Conservation (phyloP, 2,797 vertebrate species). For the Chromobotia macracanthus region DNA sequence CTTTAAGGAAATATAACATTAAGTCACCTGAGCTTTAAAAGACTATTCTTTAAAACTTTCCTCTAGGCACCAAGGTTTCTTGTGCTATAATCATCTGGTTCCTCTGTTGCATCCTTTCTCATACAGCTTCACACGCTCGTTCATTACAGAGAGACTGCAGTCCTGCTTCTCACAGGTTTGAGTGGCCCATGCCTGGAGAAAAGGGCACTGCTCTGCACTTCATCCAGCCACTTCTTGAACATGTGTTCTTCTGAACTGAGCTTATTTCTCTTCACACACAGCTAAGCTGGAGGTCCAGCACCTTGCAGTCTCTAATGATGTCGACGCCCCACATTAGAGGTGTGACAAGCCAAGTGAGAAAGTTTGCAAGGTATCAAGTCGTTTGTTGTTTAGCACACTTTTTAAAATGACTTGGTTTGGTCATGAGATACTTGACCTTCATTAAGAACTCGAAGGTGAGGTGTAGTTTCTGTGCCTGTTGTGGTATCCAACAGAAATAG, state of each 20-base stretch:
- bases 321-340: neutral
- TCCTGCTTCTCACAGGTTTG: slow-evolving; percentile 43
- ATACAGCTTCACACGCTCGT: neutral
- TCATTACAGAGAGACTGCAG: slow-evolving; percentile 29
- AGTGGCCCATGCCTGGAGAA: slow-evolving; percentile 37
- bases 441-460: neutral
- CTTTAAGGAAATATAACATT: neutral
- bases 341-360: slow-evolving; percentile 9
- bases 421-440: slow-evolving; percentile 15
- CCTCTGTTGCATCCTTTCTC: neutral
- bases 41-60: neutral
- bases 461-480: neutral
- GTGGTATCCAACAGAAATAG: neutral
- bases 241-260: neutral
- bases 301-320: slow-evolving; percentile 17
- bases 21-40: neutral
- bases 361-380: neutral
- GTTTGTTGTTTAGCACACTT: neutral
- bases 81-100: neutral
- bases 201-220: slow-evolving; percentile 17
- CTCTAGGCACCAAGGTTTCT: neutral
- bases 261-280: slow-evolving; percentile 1
- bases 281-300: slow-evolving; percentile 3
- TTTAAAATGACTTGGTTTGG: neutral
- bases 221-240: slow-evolving; percentile 2